These are phyloP conservation scores for Callocephalon fimbriatum DNA, from an alignment of 2,113 vertebrate species.

Conservation along the genomic window DNA sequence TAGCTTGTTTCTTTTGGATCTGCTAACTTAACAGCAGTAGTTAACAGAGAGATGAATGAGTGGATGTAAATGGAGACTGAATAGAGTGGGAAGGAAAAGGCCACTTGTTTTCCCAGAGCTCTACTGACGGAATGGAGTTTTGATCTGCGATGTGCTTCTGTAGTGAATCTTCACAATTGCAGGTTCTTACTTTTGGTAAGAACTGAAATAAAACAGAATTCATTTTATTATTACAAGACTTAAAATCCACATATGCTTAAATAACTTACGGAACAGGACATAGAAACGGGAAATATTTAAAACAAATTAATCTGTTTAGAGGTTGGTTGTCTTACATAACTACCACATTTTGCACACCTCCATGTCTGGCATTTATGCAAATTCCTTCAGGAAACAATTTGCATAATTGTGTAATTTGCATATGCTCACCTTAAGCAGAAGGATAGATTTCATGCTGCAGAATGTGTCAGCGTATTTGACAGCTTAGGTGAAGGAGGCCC, in stretches of 20 bases:
- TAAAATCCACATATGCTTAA: not conserved
- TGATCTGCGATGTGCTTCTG: not conserved
- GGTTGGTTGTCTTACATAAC: not conserved
- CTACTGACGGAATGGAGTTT: not conserved
- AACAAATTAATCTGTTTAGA: not conserved
- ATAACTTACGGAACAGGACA: not conserved
- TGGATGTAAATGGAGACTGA: not conserved
- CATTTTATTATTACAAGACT: not conserved
- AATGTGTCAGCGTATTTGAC: not conserved
- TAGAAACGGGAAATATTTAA: not conserved
- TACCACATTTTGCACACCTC: not conserved
- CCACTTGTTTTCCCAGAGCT: not conserved
- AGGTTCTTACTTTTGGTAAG: not conserved
- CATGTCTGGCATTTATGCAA: slow-evolving; percentile 24
- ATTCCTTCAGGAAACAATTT: not conserved
- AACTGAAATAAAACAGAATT: not conserved
- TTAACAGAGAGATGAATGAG: not conserved
- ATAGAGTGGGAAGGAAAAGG: not conserved
- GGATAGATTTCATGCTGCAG: not conserved
- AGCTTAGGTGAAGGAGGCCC: not conserved
- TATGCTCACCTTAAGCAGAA: slow-evolving; percentile 12
- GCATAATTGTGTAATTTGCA: slow-evolving; percentile 4
- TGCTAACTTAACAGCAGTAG: not conserved
- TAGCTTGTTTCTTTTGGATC: not conserved
- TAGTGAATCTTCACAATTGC: not conserved